Percentiles rank a stretch among this genome's conserved stretches.
Evolutionary conservation across 1,140 invertebrate genomes (phyloP).

Genomic region (Zaprionus africanus): DNA sequence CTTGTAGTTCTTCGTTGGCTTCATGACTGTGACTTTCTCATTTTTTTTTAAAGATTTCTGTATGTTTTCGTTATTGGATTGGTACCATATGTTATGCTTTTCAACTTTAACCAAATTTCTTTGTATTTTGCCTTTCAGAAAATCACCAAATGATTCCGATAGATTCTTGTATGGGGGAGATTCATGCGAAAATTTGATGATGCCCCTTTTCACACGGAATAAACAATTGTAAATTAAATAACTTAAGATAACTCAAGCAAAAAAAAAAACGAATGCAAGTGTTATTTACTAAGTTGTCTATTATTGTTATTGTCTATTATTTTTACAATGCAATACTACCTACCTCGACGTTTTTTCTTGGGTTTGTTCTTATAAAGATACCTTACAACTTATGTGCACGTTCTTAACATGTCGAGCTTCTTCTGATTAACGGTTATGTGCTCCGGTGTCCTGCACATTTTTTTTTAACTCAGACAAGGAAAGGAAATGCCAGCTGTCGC

Average conservation of each 20-base stretch:
- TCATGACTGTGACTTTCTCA: conserved; percentile 10
- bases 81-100: conserved; percentile 21
- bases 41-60: conserved; percentile 10
- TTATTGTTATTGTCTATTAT: background rate
- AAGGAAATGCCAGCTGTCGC: conserved; percentile 31
- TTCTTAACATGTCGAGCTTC: conserved; percentile 2
- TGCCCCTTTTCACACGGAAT: background rate
- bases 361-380: background rate
- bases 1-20: conserved; percentile 26
- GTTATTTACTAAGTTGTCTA: background rate
- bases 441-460: conserved; percentile 4
- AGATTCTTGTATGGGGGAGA: background rate
- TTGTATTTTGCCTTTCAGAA: background rate
- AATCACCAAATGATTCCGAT: too few relatives aligned
- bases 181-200: background rate
- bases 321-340: background rate
- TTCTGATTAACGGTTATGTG: conserved; percentile 29
- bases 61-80: conserved; percentile 12
- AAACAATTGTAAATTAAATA: background rate
- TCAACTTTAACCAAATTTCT: conserved; percentile 2
- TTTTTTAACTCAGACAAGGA: background rate
- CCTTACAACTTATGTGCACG: background rate
- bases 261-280: background rate
- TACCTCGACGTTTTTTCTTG: background rate
- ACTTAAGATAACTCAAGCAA: background rate